Conservation (phyloP, 2,797 vertebrate genomes). For the Cryptoprocta ferox region DNA sequence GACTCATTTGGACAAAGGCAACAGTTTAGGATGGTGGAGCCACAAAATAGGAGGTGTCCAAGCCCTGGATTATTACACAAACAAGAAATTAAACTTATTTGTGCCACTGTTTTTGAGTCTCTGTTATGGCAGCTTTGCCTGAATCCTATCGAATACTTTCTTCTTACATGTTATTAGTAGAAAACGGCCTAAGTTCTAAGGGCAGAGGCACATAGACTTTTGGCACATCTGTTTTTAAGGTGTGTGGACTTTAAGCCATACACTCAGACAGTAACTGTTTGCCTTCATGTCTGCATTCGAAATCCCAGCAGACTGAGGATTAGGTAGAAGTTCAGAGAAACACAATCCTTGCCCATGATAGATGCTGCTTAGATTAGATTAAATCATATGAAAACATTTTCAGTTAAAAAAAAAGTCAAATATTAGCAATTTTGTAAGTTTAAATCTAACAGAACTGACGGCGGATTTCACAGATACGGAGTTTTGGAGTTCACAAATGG, state of each 20-base stretch:
- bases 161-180: not conserved
- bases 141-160: not conserved
- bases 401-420: not conserved
- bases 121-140: not conserved
- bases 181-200: not conserved
- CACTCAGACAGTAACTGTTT: not conserved
- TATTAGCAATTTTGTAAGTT: not conserved
- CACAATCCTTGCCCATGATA: not conserved
- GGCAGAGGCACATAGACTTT: not conserved
- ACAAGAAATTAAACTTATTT: not conserved
- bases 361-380: not conserved
- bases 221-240: slow-evolving; percentile 14
- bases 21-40: not conserved
- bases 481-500: not conserved
- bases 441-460: not conserved
- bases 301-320: not conserved
- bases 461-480: not conserved
- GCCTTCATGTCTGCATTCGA: not conserved
- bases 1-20: not conserved
- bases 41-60: not conserved
- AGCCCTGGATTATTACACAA: not conserved
- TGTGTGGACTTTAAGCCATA: not conserved
- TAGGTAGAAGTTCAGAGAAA: slow-evolving; percentile 1
- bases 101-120: slow-evolving; percentile 9
- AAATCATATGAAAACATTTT: not conserved